Evolutionary conservation across 2,888 invertebrate genomes (phyloP).

Genomic region (Drosophila meridionalis): DNA sequence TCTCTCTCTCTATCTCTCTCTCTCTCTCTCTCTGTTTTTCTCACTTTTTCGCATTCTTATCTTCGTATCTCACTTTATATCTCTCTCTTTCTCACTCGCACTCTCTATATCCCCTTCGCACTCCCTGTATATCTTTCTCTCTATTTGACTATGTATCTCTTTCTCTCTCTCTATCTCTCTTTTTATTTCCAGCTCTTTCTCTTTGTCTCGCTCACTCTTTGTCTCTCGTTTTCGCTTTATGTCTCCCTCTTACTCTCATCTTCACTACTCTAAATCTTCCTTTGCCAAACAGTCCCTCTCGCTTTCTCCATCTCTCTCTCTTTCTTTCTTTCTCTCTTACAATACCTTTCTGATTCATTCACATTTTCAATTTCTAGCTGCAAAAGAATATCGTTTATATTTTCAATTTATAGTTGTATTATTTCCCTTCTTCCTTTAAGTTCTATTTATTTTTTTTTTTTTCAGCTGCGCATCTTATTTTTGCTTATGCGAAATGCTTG

Average conservation of each 20-base stretch:
- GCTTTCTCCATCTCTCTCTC: background rate
- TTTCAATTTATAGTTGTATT: conserved; percentile 9
- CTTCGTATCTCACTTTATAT: no score
- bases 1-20: background rate
- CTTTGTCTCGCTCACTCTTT: background rate
- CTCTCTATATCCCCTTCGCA: no score
- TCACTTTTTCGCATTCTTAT: background rate
- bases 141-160: background rate
- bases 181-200: background rate
- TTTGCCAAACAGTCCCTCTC: background rate
- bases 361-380: background rate
- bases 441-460: conserved; percentile 15
- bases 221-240: background rate
- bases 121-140: no score
- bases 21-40: background rate
- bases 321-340: background rate
- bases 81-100: background rate
- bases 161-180: background rate
- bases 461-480: conserved; percentile 31
- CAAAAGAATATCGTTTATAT: background rate
- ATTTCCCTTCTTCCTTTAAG: conserved; percentile 11
- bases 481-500: conserved; percentile 42
- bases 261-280: no score
- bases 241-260: no score
- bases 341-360: background rate